phyloP scores from a whole-genome alignment of 2,888 invertebrate species.

The Archips crataeganus region DNA sequence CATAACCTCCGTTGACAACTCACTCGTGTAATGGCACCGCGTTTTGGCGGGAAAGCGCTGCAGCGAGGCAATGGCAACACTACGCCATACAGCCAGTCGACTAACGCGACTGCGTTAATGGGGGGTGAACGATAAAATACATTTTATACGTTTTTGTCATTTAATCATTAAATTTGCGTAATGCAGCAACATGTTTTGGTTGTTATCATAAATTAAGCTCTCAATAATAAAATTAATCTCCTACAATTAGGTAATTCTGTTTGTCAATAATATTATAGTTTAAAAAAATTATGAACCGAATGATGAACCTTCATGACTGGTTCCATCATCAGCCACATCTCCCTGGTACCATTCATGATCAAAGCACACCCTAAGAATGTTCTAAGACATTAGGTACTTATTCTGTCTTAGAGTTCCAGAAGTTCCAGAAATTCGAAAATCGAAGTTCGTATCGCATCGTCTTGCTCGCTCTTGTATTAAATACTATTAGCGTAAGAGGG shows the following conservation, averaged over 20 bases:
- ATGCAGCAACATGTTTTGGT: constrained; percentile 21
- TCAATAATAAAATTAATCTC: not conserved
- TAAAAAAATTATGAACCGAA: too few species aligned
- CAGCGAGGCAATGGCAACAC: constrained; percentile 56
- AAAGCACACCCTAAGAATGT: too few species aligned
- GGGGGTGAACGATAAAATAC: constrained; percentile 76
- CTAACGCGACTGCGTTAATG: constrained; percentile 72
- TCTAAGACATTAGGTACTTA: too few species aligned
- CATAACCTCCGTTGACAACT: constrained; percentile 80
- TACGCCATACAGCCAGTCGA: constrained; percentile 63
- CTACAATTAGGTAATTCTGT: not conserved
- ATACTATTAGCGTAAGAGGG: too few species aligned
- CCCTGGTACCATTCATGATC: too few species aligned
- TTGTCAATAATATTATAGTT: not conserved
- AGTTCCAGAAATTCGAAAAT: too few species aligned
- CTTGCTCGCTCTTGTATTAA: too few species aligned
- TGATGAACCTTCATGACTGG: too few species aligned
- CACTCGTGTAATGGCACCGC: constrained; percentile 82
- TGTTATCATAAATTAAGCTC: not conserved
- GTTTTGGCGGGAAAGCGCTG: constrained; percentile 73
- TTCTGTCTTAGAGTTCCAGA: too few species aligned
- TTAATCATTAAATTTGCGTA: constrained; percentile 47
- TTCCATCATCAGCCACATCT: too few species aligned
- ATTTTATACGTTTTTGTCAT: constrained; percentile 68
- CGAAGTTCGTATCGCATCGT: too few species aligned